Evolutionary conservation across 2,797 vertebrate species (phyloP), one percentile per base, ranked within the genome.

Genomic region (Mycteria americana): DNA sequence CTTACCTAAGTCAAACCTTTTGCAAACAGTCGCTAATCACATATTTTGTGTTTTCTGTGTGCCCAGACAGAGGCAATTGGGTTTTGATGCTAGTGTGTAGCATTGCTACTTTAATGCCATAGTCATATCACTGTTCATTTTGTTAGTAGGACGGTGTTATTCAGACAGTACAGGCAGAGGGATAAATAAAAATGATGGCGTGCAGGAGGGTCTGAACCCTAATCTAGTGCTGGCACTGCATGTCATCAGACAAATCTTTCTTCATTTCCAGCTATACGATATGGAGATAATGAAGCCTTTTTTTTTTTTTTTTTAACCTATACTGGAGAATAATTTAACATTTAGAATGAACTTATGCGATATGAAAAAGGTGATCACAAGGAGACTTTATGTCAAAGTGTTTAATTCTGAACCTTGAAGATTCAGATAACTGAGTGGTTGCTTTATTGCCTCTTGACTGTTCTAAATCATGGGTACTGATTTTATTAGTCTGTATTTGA

Each of bases 401-500:
- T 86, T 88, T 78, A 72, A 69, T 92, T 88, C 27, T 9, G 16
- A 85, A 46, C 13, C 27, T 59, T 67, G 27, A 85, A n/a, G 33
- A 48, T 68, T 91, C 31, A n/a, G 43, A 24, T 78, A 84, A 75
- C 37, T 27, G 18, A 56, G 51, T 50, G 41, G n/a, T 80, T 95
- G 28, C 28, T 74, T 76, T 95, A 24, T 87, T 85, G 39, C 56
- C 10, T 82, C 73, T 73, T 54, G 43, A 27, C 68, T 92, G 4
- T 63, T 85, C 39, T 67, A 76, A 73, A 62, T 93, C 27, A 25
- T 15, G 10, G 7, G 6, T 77, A 77, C 22, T 85, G 62, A 84
- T 89, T 93, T 90, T 88, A 74, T 88, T 89, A 83, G 41, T 89
- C 69, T 68, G 10, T 64, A 50, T 92, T 59, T 83, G 35, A 94